Evolutionary conservation across 2,113 vertebrate genomes (phyloP).

Genomic region (Otolemur garnettii): DNA sequence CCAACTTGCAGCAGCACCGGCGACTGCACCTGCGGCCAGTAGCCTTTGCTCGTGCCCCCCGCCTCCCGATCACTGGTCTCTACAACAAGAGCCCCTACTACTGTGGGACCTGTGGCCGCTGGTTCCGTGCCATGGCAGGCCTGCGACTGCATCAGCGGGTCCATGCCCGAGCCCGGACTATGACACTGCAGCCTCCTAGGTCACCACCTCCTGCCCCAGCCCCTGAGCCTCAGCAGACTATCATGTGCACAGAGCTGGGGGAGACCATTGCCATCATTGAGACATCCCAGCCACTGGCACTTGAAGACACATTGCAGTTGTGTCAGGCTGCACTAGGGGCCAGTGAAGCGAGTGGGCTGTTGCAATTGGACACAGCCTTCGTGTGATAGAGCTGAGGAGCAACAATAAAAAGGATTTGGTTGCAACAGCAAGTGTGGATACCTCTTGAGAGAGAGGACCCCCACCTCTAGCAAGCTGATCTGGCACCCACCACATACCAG

Average conservation of each 20-base stretch:
- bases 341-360: constrained; percentile 86
- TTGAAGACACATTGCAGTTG: constrained; percentile 91
- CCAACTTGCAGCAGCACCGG: constrained; percentile 94
- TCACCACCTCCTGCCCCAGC: not conserved
- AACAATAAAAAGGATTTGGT: constrained; percentile 1
- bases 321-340: constrained; percentile 92
- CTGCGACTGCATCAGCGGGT: constrained; percentile 92
- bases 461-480: not conserved
- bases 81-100: constrained; percentile 88
- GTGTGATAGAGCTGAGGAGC: constrained; percentile 51
- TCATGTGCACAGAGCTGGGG: constrained; percentile 95
- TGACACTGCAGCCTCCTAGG: constrained; percentile 87
- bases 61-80: constrained; percentile 87
- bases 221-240: constrained; percentile 84
- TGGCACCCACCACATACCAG: not conserved
- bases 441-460: not conserved
- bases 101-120: constrained; percentile 91
- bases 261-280: constrained; percentile 95
- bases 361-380: constrained; percentile 87
- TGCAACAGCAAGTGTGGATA: not conserved
- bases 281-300: constrained; percentile 91
- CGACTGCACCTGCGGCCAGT: constrained; percentile 89
- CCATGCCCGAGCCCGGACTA: constrained; percentile 89
- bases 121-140: constrained; percentile 93
- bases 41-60: constrained; percentile 89